Percentiles rank a stretch among this genome's conserved stretches.
Evolutionary conservation across 1,140 invertebrate genomes (phyloP).

Genomic region (Diabrotica virgifera): DNA sequence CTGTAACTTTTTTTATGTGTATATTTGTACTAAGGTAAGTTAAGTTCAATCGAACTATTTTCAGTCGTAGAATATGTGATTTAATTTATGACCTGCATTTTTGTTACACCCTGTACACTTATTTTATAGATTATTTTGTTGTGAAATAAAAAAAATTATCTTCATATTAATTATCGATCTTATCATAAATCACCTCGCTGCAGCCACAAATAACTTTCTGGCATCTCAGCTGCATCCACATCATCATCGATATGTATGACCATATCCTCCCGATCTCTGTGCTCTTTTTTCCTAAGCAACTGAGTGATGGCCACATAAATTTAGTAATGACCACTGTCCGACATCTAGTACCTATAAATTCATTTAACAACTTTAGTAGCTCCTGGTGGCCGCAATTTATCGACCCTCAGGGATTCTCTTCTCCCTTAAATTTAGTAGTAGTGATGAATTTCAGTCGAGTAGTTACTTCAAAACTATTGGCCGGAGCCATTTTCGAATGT

Average conservation of each 20-base stretch:
- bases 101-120: too few species aligned
- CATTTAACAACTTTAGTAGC: constrained; percentile 47
- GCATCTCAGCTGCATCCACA: too few species aligned
- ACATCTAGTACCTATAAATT: constrained; percentile 44
- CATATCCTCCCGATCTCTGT: neutral
- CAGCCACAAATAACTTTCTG: too few species aligned
- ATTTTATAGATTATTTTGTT: too few species aligned
- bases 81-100: too few species aligned
- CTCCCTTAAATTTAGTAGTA: constrained; percentile 34
- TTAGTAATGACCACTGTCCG: constrained; percentile 43
- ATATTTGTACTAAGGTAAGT: too few species aligned
- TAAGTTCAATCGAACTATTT: too few species aligned
- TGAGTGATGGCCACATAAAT: constrained; percentile 38
- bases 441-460: constrained; percentile 31
- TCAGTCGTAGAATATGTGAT: too few species aligned
- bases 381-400: constrained; percentile 45
- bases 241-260: neutral
- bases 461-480: constrained; percentile 25
- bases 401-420: constrained; percentile 34
- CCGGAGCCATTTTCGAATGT: constrained; percentile 1
- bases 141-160: too few species aligned
- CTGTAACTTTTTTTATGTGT: too few species aligned
- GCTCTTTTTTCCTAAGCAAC: constrained; percentile 27
- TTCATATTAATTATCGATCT: too few species aligned
- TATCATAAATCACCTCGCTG: too few species aligned